These are phyloP conservation scores for Rhagoletis zephyria DNA, from an alignment of 1,140 invertebrate genomes.

Conservation along the genomic window DNA sequence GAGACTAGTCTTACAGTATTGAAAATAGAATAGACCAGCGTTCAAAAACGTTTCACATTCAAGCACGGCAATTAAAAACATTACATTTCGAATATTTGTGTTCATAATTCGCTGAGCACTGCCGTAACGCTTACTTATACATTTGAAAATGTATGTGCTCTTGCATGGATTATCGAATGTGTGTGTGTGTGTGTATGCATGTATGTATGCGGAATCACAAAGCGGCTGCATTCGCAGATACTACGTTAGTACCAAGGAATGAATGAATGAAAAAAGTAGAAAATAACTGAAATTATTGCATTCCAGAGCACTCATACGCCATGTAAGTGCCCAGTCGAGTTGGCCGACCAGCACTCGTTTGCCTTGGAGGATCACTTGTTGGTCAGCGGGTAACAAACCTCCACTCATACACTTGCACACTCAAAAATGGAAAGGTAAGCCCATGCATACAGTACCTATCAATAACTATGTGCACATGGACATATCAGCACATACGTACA, in stretches of 20 bases:
- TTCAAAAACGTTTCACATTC: too few relatives aligned
- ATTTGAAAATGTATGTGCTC: too few relatives aligned
- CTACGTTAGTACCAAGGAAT: background rate
- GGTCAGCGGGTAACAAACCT: background rate
- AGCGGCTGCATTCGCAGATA: background rate
- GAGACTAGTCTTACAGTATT: too few relatives aligned
- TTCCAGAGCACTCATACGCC: slow-evolving; percentile 42
- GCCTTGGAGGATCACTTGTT: slow-evolving; percentile 23
- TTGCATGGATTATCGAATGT: too few relatives aligned
- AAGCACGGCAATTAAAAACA: too few relatives aligned
- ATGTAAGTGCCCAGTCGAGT: background rate
- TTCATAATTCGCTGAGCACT: too few relatives aligned
- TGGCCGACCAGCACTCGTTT: background rate
- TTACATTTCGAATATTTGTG: too few relatives aligned
- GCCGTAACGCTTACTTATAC: too few relatives aligned
- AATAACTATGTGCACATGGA: too few relatives aligned
- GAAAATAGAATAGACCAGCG: too few relatives aligned
- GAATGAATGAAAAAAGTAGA: background rate
- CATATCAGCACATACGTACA: background rate
- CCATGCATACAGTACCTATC: background rate
- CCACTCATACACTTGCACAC: background rate
- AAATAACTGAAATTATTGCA: slow-evolving; percentile 11
- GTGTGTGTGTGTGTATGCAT: background rate
- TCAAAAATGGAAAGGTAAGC: background rate
- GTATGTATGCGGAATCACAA: background rate